Conservation (phyloP, 2,113 vertebrate species). For the Paraplagusia blochii region DNA sequence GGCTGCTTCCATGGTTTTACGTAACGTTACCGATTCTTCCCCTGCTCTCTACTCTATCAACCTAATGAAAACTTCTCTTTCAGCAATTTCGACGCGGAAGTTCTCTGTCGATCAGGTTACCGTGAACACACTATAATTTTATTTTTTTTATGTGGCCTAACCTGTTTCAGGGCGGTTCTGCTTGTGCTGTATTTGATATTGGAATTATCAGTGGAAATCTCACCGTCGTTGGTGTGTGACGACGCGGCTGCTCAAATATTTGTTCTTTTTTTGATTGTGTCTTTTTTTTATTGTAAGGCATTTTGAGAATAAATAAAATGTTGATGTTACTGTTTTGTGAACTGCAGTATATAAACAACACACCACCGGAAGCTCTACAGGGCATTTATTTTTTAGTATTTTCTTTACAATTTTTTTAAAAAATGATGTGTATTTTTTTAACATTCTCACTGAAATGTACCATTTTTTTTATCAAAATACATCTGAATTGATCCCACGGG, state of each 20-base stretch:
- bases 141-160: too few relatives aligned
- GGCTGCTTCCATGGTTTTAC: too few relatives aligned
- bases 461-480: slow-evolving; percentile 60
- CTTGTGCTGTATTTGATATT: slow-evolving; percentile 19
- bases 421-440: slow-evolving; percentile 36
- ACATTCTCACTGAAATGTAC: slow-evolving; percentile 60
- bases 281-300: slow-evolving; percentile 15
- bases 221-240: slow-evolving; percentile 20
- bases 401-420: slow-evolving; percentile 25
- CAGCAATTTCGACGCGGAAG: too few relatives aligned
- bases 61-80: too few relatives aligned
- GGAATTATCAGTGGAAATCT: slow-evolving; percentile 36
- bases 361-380: slow-evolving; percentile 25
- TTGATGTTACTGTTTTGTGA: slow-evolving; percentile 21
- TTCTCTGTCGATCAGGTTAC: too few relatives aligned
- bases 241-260: slow-evolving; percentile 23
- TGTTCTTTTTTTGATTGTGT: neutral
- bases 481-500: slow-evolving; percentile 63
- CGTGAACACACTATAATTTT: too few relatives aligned
- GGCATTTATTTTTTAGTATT: slow-evolving; percentile 33
- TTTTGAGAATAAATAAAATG: slow-evolving; percentile 20
- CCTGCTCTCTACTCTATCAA: too few relatives aligned
- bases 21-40: too few relatives aligned
- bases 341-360: slow-evolving; percentile 27
- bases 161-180: slow-evolving; percentile 21